Evolutionary conservation across 2,888 invertebrate genomes (phyloP).

Genomic region (Oegoconia quadripuncta): DNA sequence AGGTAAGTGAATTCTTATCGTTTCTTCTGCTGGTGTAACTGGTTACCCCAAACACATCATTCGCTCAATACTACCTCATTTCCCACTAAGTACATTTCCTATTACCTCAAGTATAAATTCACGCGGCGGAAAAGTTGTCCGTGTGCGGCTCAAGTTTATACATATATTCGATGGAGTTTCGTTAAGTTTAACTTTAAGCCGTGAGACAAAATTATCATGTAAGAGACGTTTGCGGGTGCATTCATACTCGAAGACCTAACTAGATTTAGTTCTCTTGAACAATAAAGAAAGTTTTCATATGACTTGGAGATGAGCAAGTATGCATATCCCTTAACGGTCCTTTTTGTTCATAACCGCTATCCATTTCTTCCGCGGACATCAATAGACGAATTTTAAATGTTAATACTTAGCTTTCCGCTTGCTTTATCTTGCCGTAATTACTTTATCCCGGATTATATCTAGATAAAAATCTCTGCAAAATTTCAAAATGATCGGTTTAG

Average conservation of each 20-base stretch:
- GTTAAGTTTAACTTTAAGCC: conserved; percentile 32
- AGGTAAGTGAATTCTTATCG: conserved; percentile 38
- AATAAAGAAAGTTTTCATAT: conserved; percentile 52
- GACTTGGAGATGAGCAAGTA: conserved; percentile 23
- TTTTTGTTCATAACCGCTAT: no score
- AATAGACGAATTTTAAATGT: no score
- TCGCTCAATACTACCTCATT: not conserved
- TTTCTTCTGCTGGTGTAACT: conserved; percentile 30
- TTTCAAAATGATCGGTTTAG: no score
- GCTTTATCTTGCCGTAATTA: no score
- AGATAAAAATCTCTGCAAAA: no score
- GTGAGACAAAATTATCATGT: conserved; percentile 46
- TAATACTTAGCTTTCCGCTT: no score
- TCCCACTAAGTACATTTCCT: not conserved
- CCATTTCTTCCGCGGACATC: no score
- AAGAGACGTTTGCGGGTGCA: conserved; percentile 50
- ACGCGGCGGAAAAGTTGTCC: not conserved
- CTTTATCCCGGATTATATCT: no score
- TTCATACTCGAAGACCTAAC: conserved; percentile 33
- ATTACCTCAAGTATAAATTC: not conserved
- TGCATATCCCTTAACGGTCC: no score
- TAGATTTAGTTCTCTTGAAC: conserved; percentile 47
- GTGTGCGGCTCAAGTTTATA: not conserved
- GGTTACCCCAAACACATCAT: no score
- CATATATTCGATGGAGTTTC: conserved; percentile 30